These are phyloP conservation scores for Carapus acus DNA, from an alignment of 2,797 vertebrate genomes.

Conservation along the genomic window DNA sequence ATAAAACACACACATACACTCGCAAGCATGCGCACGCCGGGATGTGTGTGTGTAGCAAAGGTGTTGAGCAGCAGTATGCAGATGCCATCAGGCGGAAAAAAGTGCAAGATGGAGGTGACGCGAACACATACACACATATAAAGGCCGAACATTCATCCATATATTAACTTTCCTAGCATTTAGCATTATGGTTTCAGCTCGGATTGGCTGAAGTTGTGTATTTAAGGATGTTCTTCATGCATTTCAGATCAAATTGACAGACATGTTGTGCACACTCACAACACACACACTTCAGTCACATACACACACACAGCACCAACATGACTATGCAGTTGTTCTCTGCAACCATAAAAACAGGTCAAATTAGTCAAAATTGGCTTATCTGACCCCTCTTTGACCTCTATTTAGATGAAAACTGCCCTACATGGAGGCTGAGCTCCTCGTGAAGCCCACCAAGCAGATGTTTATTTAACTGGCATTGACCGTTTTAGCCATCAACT, in stretches of 20 bases:
- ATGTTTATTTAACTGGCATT: neutral
- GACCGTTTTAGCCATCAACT: neutral
- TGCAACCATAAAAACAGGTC: no score
- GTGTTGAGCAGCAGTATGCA: slow-evolving; percentile 20
- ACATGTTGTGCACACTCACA: no score
- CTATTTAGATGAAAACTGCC: neutral
- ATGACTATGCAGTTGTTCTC: neutral
- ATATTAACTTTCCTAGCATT: no score
- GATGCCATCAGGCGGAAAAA: slow-evolving; percentile 20
- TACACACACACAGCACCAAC: neutral
- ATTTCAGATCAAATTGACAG: no score
- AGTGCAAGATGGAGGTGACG: slow-evolving; percentile 1
- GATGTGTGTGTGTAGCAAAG: slow-evolving; percentile 22
- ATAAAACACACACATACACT: slow-evolving; percentile 15
- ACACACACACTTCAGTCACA: neutral
- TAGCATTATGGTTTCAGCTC: no score
- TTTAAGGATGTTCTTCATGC: no score
- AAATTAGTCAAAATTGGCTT: neutral
- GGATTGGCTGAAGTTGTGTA: no score
- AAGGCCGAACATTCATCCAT: slow-evolving; percentile 1
- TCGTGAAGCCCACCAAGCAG: neutral
- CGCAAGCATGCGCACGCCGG: slow-evolving; percentile 35
- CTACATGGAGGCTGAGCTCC: slow-evolving; percentile 8
- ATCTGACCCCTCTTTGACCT: neutral
- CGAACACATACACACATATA: slow-evolving; percentile 1